Conservation (phyloP, 2,113 vertebrate genomes). For the Rattus rattus region DNA sequence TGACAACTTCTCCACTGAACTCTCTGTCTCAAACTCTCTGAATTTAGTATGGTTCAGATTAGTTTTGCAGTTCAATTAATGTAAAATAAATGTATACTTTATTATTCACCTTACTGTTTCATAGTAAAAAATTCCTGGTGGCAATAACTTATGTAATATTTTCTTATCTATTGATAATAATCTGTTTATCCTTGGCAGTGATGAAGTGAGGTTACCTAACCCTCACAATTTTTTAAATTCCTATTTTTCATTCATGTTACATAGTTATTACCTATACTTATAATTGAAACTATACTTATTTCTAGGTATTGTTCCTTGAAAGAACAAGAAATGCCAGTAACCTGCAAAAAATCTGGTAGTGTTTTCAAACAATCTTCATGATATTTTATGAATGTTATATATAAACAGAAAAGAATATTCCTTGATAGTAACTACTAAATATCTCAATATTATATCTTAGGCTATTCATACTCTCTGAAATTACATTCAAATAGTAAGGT, state of each 20-base stretch:
- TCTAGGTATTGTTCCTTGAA: neutral
- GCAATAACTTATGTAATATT: neutral
- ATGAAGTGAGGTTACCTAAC: no score
- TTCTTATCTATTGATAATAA: neutral
- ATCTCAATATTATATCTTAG: no score
- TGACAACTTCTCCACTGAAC: neutral
- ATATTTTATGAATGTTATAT: neutral
- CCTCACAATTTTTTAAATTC: neutral
- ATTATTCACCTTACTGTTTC: neutral
- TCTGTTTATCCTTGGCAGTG: neutral
- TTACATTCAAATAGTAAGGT: neutral
- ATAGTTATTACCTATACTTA: neutral
- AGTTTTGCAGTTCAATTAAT: neutral
- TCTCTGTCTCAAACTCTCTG: no score
- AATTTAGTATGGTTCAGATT: neutral
- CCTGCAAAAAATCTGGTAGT: neutral
- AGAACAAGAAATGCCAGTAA: accelerated
- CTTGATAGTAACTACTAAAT: neutral
- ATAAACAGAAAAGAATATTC: neutral
- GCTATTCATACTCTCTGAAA: no score
- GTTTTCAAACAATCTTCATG: neutral
- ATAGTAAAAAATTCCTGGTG: neutral
- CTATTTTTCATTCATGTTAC: neutral
- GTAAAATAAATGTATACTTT: neutral
- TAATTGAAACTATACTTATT: neutral